Percentiles rank a stretch among this genome's conserved stretches.
Conservation (phyloP, 2,888 invertebrate genomes). For the Oxytorus armatus region DNA sequence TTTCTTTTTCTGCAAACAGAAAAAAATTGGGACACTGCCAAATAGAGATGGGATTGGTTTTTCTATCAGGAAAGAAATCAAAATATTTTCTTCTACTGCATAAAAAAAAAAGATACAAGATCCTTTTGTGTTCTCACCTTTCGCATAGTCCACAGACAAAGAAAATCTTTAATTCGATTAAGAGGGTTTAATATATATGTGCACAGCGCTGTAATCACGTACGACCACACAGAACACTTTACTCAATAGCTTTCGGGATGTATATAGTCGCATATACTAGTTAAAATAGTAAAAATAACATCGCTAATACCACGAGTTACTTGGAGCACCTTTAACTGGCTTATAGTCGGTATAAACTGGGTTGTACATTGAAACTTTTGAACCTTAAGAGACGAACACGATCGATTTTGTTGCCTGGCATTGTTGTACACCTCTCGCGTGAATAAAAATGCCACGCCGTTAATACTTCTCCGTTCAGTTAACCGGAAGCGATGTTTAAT, state of each 20-base stretch:
- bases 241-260: not conserved
- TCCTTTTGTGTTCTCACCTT: too few species aligned
- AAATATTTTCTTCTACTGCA: too few species aligned
- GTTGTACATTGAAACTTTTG: conserved; percentile 10
- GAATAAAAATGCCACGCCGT: conserved; percentile 21
- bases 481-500: conserved; percentile 66
- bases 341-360: conserved; percentile 39
- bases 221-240: not conserved
- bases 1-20: too few species aligned
- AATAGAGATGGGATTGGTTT: too few species aligned
- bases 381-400: conserved; percentile 3
- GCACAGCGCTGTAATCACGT: too few species aligned
- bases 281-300: conserved; percentile 24
- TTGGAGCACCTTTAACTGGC: conserved; percentile 63
- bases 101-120: too few species aligned
- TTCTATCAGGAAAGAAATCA: too few species aligned
- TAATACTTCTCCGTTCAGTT: conserved; percentile 35
- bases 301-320: conserved; percentile 14
- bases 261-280: not conserved
- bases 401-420: conserved; percentile 37
- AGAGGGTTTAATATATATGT: too few species aligned
- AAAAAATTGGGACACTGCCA: too few species aligned
- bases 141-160: too few species aligned
- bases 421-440: conserved; percentile 16
- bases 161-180: too few species aligned